Conservation (phyloP, 2,797 vertebrate species). For the Cossypha dichroa region DNA sequence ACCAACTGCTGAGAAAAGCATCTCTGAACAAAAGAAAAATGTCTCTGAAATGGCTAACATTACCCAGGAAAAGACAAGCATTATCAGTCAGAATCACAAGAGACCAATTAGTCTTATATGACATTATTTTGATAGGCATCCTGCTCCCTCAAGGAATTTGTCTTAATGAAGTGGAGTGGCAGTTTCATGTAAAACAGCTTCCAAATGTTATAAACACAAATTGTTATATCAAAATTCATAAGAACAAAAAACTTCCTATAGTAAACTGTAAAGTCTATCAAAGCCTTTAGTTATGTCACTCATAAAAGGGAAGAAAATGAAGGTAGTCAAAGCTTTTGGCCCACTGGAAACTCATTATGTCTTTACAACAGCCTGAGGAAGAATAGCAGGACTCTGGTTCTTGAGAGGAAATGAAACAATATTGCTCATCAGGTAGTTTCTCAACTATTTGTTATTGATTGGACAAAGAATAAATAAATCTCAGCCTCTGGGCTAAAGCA, state of each 20-base stretch:
- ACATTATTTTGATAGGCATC: not conserved
- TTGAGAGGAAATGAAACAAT: not conserved
- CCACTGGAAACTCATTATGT: not conserved
- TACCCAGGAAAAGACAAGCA: not conserved
- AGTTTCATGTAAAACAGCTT: not conserved
- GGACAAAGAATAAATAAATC: not conserved
- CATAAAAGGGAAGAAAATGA: not conserved
- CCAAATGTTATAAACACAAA: not conserved
- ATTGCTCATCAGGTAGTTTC: not conserved
- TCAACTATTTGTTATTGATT: not conserved
- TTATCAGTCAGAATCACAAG: not conserved
- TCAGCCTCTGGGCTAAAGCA: not conserved
- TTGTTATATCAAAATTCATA: not conserved
- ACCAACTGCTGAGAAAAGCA: not conserved
- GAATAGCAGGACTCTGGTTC: not conserved
- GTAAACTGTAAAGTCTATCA: not conserved
- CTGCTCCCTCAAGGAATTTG: not conserved
- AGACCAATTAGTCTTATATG: not conserved
- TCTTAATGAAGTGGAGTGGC: not conserved
- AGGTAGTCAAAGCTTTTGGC: not conserved
- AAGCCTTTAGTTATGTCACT: not conserved
- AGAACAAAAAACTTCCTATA: not conserved
- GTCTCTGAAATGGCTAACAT: not conserved
- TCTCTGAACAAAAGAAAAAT: not conserved
- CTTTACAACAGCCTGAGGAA: not conserved